Percentiles rank a stretch among this genome's conserved stretches.
Conservation (phyloP, 2,113 vertebrate genomes). For the Conger conger region DNA sequence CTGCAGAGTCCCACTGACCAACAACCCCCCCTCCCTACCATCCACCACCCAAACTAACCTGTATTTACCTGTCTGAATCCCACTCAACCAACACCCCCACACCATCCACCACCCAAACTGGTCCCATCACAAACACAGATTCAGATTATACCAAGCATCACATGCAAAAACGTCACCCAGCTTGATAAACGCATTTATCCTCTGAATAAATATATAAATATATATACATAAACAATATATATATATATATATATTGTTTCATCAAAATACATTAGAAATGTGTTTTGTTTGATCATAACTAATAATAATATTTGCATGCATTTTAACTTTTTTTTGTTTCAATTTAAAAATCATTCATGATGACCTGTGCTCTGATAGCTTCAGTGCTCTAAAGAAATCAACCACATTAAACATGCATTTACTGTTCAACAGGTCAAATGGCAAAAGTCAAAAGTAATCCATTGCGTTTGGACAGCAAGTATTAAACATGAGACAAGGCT, state of each 20-base stretch:
- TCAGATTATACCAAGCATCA: constrained; percentile 51
- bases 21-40: no score
- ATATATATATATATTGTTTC: no score
- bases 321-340: background rate
- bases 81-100: no score
- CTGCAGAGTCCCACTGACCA: constrained; percentile 10
- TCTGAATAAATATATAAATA: constrained; percentile 40
- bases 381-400: background rate
- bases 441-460: background rate
- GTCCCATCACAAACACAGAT: constrained; percentile 32
- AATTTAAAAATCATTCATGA: background rate
- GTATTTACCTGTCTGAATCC: no score
- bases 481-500: background rate
- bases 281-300: background rate
- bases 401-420: background rate
- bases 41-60: background rate
- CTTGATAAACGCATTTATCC: constrained; percentile 47
- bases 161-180: constrained; percentile 36
- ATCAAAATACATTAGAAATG: constrained; percentile 17
- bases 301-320: background rate
- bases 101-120: no score
- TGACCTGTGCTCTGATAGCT: background rate
- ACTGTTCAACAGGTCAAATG: background rate
- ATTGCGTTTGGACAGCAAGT: background rate
- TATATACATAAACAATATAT: background rate